Base-by-base conservation (phyloP, 1,140 invertebrate genomes). In the Agraylea sexmaculata region DNA sequence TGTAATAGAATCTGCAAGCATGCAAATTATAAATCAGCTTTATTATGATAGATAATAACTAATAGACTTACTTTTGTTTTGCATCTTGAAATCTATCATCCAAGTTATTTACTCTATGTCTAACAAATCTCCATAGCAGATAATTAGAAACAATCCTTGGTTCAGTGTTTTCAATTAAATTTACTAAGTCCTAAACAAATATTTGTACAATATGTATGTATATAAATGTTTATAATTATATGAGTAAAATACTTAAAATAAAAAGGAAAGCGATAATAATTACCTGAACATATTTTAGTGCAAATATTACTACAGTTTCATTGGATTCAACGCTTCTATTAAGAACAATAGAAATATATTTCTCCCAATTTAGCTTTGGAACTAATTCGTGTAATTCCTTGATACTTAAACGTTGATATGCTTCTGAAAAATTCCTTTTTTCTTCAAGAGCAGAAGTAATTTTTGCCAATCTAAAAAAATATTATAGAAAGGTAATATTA, bases 121-220 rank as follows among this genome's bases (percentile, higher is more conserved):
- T 74, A 20, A 92, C 80, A 51, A 92, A 87, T 46, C 87, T 68
- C 87, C 88, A 92, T 10, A 91, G 59, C 32, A 89, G 51, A 63
- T 90, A 84, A 64, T 88, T 83, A 20, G 82, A 67, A 46, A 88
- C 51, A 37, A 53, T 57, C 33, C 50, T 56, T 12, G 57, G 47
- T 29, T 62, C 55, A 39, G 63, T 68, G 33, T 58, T 49, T 19
- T 63, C 44, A 51, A 68, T 57, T 53, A 47, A 70, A 63, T 61
- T 55, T 33, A 64, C 57, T 49, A 68, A 58, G 57, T 64, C 45
- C 77, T 63, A 33, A 66, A 49, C 13, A 13, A 15, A 3, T 18
- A 36, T 32, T 32, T n/a, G n/a, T n/a, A n/a, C n/a, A n/a, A n/a
- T n/a, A n/a, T n/a, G n/a, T 17, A 6, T 13, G 15, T 15, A 17